Evolutionary conservation across 64 coral and sea anemone species (phyloP), one percentile per base, ranked within the genome.

Genomic region (Hydrozoanthus tunicans): DNA sequence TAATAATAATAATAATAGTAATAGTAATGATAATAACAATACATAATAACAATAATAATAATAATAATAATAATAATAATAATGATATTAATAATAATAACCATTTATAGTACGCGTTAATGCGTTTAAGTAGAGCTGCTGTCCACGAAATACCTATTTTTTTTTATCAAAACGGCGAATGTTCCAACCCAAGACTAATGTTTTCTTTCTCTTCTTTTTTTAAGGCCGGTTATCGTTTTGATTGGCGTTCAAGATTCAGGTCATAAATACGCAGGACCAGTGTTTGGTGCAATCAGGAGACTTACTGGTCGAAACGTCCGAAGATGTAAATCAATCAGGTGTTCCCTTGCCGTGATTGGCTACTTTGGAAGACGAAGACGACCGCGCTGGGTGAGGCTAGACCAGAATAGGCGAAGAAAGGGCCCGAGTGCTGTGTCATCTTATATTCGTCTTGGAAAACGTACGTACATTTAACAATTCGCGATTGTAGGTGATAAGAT

Each of bases 371-470:
- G 5, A 13, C 0, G 68, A 58, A 86, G 24, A 12, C 67, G 83
- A 3, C 83, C 83, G 1, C 23, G 68, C 9, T 86, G 83, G 83
- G 83, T 86, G 67, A 86, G 59, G 56, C 11, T 43, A 27, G 83
- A 86, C 56, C 83, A 86, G 20, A 73, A 73, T 56, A 73, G 9
- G 9, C 68, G 83, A 59, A 59, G 68, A 58, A 57, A 70, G 58
- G 83, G 83, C 24, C 83, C 83, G 6, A 86, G 83, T 12, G 10
- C 32, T 13, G 83, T 86, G 23, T 86, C 83, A 73, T 58, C 67
- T 86, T 56, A 73, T 2, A 86, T 86, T 58, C 83, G 83, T 58
- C 68, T 86, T 58, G 83, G 83, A 58, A 86, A 73, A 86, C 67
- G 83, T 86, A 86, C 8, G 83, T 73, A 7, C 56, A 86, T 26